Conservation (phyloP, 2,113 vertebrate species). For the Platysteira castanea region DNA sequence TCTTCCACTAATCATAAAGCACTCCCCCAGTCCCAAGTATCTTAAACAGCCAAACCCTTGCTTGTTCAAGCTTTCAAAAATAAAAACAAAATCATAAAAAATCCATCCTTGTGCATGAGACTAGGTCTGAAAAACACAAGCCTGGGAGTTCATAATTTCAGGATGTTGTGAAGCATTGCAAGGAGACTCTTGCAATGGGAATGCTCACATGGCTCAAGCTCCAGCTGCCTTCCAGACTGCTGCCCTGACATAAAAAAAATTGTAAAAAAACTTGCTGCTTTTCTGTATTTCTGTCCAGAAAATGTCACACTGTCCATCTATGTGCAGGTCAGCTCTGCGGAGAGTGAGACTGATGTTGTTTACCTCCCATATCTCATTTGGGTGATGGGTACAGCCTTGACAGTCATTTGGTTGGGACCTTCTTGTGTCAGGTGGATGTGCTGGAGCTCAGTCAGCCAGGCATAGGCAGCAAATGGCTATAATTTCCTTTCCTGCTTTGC, state of each 20-base stretch:
- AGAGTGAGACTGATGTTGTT: not conserved
- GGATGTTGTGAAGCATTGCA: not conserved
- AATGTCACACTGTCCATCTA: not conserved
- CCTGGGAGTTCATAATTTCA: not conserved
- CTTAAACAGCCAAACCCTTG: not conserved
- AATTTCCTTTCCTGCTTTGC: not conserved
- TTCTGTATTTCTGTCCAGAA: not conserved
- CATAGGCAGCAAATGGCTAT: not conserved
- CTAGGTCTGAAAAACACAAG: not conserved
- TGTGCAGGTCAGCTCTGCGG: not conserved
- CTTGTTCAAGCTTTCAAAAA: slow-evolving; percentile 34
- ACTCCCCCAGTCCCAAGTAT: not conserved
- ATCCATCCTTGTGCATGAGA: not conserved
- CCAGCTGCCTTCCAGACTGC: not conserved
- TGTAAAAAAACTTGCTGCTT: not conserved
- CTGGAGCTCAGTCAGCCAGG: not conserved
- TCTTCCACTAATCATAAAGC: slow-evolving; percentile 15
- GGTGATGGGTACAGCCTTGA: not conserved
- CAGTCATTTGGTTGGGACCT: not conserved
- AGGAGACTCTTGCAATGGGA: not conserved
- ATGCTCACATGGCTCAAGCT: not conserved
- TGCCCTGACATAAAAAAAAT: not conserved
- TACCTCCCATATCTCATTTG: not conserved
- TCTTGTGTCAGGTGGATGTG: not conserved
- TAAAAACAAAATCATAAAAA: slow-evolving; percentile 29